Evolutionary conservation across 2,888 invertebrate species (phyloP).

Genomic region (Dryobotodes eremita): DNA sequence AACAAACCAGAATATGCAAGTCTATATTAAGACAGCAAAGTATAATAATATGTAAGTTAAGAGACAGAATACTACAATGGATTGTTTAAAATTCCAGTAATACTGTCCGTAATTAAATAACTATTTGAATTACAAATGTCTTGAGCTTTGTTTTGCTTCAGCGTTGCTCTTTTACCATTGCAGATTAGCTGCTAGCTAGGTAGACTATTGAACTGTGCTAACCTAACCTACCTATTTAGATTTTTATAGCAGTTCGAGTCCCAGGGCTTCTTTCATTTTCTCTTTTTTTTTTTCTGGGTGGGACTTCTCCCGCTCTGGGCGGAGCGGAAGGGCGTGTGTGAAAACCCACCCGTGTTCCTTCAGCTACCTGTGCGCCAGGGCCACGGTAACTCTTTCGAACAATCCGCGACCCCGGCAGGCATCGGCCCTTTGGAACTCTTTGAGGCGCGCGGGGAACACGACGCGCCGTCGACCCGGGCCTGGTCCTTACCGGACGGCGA

Average conservation of each 20-base stretch:
- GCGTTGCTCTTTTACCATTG: constrained; percentile 44
- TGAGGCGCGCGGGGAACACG: too few relatives aligned
- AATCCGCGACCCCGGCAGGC: too few relatives aligned
- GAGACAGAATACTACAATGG: constrained; percentile 31
- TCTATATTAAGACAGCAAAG: constrained; percentile 4
- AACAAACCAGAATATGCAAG: constrained; percentile 1
- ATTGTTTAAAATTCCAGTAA: constrained; percentile 44
- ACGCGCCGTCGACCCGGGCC: too few relatives aligned
- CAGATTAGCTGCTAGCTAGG: constrained; percentile 29
- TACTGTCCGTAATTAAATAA: constrained; percentile 25
- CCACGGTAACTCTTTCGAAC: too few relatives aligned
- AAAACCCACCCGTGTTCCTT: too few relatives aligned
- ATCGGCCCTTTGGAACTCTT: too few relatives aligned
- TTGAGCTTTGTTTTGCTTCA: constrained; percentile 27
- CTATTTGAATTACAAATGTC: constrained; percentile 55
- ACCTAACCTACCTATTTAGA: background rate
- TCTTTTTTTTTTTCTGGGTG: too few relatives aligned
- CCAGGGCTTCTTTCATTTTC: too few relatives aligned
- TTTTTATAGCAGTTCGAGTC: background rate
- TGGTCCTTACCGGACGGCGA: too few relatives aligned
- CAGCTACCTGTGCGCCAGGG: too few relatives aligned
- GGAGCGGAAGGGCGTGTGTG: too few relatives aligned
- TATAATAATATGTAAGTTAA: background rate
- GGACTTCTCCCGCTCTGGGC: too few relatives aligned
- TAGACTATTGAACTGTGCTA: constrained; percentile 25